Conservation (phyloP, 2,113 vertebrate genomes). For the Bufo bufo region DNA sequence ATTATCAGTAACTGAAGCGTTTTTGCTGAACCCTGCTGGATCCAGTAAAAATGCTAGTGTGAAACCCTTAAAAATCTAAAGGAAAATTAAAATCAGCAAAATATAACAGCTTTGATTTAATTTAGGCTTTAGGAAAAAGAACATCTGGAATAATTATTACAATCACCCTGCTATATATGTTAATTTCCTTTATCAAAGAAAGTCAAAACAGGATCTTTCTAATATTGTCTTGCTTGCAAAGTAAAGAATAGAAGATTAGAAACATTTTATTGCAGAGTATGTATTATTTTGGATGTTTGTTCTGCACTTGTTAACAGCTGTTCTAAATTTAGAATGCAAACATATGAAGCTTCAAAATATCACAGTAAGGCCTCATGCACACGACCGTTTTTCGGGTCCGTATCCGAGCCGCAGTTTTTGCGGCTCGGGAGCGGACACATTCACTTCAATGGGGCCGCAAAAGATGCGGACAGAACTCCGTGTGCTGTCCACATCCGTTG, state of each 20-base stretch:
- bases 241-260: constrained; percentile 28
- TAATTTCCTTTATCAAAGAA: constrained; percentile 14
- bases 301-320: constrained; percentile 10
- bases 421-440: too few species aligned
- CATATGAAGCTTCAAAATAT: neutral
- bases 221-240: constrained; percentile 25
- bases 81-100: neutral
- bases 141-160: neutral
- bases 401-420: too few species aligned
- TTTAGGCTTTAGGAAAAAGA: neutral
- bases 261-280: neutral
- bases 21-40: too few species aligned
- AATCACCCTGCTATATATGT: neutral
- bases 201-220: neutral
- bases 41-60: too few species aligned
- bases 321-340: constrained; percentile 19
- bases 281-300: neutral
- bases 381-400: too few species aligned
- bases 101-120: neutral
- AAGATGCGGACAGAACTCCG: too few species aligned
- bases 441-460: too few species aligned
- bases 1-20: too few species aligned
- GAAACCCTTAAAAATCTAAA: neutral
- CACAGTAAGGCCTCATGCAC: too few species aligned
- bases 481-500: too few species aligned